Evolutionary conservation across 2,888 invertebrate genomes (phyloP).

Genomic region (Orgyia antiqua): DNA sequence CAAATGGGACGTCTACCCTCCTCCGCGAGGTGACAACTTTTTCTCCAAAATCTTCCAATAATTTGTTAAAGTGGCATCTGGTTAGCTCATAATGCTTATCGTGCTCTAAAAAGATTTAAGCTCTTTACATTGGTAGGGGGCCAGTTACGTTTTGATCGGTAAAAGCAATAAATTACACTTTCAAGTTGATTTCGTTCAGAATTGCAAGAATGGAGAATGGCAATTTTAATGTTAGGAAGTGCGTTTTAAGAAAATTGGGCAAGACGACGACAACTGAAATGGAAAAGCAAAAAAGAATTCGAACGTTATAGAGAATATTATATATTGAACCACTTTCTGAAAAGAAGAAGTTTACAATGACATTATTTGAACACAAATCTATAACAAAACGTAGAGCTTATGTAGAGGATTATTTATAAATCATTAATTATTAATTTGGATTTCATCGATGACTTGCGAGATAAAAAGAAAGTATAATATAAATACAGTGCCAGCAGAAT

Average conservation of each 20-base stretch:
- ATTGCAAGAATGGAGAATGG: slow-evolving; percentile 16
- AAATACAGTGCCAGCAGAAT: too few species aligned
- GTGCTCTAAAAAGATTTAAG: slow-evolving; percentile 60
- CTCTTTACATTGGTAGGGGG: slow-evolving; percentile 32
- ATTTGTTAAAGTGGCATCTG: slow-evolving; percentile 75
- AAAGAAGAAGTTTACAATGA: too few species aligned
- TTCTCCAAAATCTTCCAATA: slow-evolving; percentile 69
- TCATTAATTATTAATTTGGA: too few species aligned
- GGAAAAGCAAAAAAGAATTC: slow-evolving; percentile 21
- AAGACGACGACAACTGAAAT: slow-evolving; percentile 25
- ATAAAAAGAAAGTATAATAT: too few species aligned
- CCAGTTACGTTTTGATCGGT: slow-evolving; percentile 26
- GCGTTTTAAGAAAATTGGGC: slow-evolving; percentile 20
- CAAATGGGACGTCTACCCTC: slow-evolving; percentile 65
- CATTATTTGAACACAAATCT: too few species aligned
- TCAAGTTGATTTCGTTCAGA: slow-evolving; percentile 15
- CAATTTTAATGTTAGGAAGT: slow-evolving; percentile 21
- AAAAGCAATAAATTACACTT: slow-evolving; percentile 24
- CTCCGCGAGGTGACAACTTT: slow-evolving; percentile 67
- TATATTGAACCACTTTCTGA: too few species aligned
- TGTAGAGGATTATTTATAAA: too few species aligned
- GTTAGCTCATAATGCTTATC: slow-evolving; percentile 73
- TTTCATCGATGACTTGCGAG: too few species aligned
- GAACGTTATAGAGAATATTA: slow-evolving; percentile 17
- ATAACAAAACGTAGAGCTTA: too few species aligned